Percentiles rank a stretch among this genome's conserved stretches.
phyloP scores from a whole-genome alignment of 2,113 vertebrate genomes.

The Macaca mulatta region DNA sequence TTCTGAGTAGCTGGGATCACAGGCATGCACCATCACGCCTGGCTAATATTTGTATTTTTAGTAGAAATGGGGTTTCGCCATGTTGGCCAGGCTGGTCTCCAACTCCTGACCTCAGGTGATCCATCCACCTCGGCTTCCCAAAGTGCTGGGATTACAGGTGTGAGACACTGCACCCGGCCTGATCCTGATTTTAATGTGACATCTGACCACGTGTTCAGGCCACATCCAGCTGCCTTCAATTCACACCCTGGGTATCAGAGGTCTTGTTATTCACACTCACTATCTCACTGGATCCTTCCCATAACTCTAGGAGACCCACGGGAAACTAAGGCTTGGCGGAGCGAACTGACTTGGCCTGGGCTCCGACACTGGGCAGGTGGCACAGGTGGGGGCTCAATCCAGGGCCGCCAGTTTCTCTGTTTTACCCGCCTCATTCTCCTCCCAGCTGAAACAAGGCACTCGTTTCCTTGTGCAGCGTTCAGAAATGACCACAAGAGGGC shows the following conservation, averaged over 20 bases:
- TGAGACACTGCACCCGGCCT: too few relatives aligned
- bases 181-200: not conserved
- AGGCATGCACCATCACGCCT: too few relatives aligned
- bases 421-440: not conserved
- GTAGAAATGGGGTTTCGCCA: too few relatives aligned
- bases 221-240: not conserved
- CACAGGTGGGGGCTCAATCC: not conserved
- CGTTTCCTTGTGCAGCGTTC: not conserved
- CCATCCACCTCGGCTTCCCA: too few relatives aligned
- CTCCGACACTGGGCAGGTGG: not conserved
- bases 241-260: not conserved
- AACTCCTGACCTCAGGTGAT: too few relatives aligned
- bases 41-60: too few relatives aligned
- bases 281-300: not conserved
- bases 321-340: not conserved
- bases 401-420: not conserved
- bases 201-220: not conserved
- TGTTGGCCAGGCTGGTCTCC: too few relatives aligned
- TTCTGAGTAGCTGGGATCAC: too few relatives aligned
- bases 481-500: constrained; percentile 41
- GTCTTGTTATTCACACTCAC: not conserved
- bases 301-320: too few relatives aligned
- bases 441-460: not conserved
- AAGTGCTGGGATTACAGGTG: too few relatives aligned
- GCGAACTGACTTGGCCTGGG: too few relatives aligned